phyloP scores from a whole-genome alignment of 2,888 invertebrate genomes.

The Schizotus pectinicornis region DNA sequence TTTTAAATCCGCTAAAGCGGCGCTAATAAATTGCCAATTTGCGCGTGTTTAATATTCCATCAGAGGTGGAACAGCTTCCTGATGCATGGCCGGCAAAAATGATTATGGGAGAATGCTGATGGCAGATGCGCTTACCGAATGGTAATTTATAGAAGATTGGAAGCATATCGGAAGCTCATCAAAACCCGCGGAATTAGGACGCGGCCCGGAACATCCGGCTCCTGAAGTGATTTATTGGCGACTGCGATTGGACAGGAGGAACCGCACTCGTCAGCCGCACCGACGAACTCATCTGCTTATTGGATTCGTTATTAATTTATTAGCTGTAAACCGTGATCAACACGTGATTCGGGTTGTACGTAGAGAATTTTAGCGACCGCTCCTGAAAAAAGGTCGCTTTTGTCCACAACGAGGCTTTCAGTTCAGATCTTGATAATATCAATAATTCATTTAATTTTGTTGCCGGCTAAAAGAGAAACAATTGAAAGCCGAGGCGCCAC shows the following conservation, averaged over 20 bases:
- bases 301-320: conserved; percentile 33
- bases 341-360: not conserved
- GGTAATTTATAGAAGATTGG: conserved; percentile 55
- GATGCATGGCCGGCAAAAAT: conserved; percentile 47
- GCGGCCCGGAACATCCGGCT: conserved; percentile 50
- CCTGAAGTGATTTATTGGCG: conserved; percentile 48
- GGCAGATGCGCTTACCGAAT: conserved; percentile 47
- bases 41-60: conserved; percentile 26
- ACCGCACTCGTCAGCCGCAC: conserved; percentile 35
- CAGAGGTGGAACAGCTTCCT: conserved; percentile 14
- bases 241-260: conserved; percentile 40
- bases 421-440: conserved; percentile 2
- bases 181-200: conserved; percentile 55
- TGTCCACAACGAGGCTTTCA: not conserved
- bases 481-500: too few relatives aligned
- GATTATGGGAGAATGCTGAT: conserved; percentile 49
- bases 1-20: conserved; percentile 8
- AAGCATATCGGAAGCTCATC: conserved; percentile 56
- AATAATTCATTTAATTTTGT: too few relatives aligned
- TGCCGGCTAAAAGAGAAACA: too few relatives aligned
- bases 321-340: too few relatives aligned
- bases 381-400: not conserved
- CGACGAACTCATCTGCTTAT: conserved; percentile 34
- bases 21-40: conserved; percentile 25
- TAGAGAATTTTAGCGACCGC: not conserved